Evolutionary conservation across 2,797 vertebrate species (phyloP).

Genomic region (Crypturellus tataupa): DNA sequence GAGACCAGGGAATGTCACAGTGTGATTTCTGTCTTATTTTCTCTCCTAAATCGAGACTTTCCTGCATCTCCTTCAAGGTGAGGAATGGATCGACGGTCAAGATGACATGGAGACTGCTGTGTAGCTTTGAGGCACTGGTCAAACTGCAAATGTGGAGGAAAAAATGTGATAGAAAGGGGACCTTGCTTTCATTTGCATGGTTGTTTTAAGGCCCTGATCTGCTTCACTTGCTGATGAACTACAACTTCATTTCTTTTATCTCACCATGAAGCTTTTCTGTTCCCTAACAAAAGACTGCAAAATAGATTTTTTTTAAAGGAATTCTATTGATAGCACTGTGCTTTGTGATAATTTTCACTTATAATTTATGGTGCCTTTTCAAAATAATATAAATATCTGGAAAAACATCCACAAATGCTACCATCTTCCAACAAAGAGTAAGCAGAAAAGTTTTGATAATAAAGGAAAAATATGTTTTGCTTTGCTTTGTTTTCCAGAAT

Average conservation of each 20-base stretch:
- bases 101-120: neutral
- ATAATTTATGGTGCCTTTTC: neutral
- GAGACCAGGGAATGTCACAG: too few species aligned
- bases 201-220: neutral
- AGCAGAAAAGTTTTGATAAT: neutral
- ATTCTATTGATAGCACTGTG: neutral
- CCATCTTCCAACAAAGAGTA: neutral
- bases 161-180: neutral
- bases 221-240: neutral
- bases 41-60: neutral
- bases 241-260: neutral
- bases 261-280: neutral
- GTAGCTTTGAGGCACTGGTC: neutral
- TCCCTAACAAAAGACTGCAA: neutral
- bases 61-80: neutral
- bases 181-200: neutral
- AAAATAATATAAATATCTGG: neutral
- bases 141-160: neutral
- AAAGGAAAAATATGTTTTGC: neutral
- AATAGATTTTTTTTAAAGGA: neutral
- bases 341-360: neutral
- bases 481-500: neutral
- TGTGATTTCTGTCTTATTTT: neutral
- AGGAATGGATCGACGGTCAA: neutral
- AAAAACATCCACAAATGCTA: neutral